These are phyloP conservation scores for Palythoa grandis DNA, from an alignment of 92 coral and sea anemone species.

Conservation along the genomic window DNA sequence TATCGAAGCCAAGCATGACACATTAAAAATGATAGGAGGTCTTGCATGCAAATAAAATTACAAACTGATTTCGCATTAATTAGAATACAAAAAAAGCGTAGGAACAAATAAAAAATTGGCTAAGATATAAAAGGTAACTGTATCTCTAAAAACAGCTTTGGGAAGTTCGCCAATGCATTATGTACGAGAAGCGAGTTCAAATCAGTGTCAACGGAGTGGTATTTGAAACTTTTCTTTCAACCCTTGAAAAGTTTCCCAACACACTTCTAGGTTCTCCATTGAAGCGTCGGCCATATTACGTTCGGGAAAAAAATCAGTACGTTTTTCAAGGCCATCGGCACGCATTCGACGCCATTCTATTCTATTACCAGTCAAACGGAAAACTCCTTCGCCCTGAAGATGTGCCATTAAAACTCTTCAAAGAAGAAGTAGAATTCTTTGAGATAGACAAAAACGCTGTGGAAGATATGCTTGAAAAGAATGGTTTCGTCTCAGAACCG, in stretches of 20 bases:
- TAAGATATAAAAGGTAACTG: neutral
- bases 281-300: conserved; percentile 3
- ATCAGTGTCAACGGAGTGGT: conserved; percentile 4
- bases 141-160: neutral
- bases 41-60: neutral
- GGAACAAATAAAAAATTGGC: neutral
- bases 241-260: conserved; percentile 28
- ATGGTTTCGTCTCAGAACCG: conserved; percentile 24
- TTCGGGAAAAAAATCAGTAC: neutral
- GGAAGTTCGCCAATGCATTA: neutral
- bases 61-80: neutral
- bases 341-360: conserved; percentile 16
- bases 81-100: neutral
- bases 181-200: conserved; percentile 11
- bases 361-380: conserved; percentile 13
- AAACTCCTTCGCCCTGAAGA: conserved; percentile 2
- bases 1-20: neutral
- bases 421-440: conserved; percentile 26
- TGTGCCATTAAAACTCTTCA: conserved; percentile 20
- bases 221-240: conserved; percentile 22
- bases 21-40: neutral
- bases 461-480: conserved; percentile 6
- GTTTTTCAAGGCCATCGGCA: conserved; percentile 4
- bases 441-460: conserved; percentile 3
- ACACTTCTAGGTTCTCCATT: conserved; percentile 20